Evolutionary conservation across 2,797 vertebrate species (phyloP), one percentile per base, ranked within the genome.

Genomic region (Sciaenops ocellatus): DNA sequence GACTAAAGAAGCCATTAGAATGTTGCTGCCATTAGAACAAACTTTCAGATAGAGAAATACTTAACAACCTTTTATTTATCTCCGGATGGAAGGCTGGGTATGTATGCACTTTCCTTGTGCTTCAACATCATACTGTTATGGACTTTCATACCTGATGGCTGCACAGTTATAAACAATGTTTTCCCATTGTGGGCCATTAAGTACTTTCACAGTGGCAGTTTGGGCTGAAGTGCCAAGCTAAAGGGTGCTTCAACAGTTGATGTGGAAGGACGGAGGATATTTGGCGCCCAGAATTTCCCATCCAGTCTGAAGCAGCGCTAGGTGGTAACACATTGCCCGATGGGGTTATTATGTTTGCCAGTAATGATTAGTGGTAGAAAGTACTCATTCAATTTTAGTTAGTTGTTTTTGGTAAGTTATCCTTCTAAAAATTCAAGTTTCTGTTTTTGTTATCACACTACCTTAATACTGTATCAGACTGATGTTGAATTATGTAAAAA

Each of bases 191-290:
- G 86, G 63, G 71, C 89, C 79, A 90, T 90, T 88, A 90, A 92
- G 85, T 75, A 78, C 87, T 89, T 85, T 82, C 65, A 71, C 85
- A 85, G 85, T 68, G 84, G 85, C 83, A 85, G 87, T 87, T 89
- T 83, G 84, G 84, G 70, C 87, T 90, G 80, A 82, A 91, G 90
- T 87, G 91, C 30, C 0, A 50, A 82, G 79, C 86, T 83, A 77
- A 88, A 91, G 87, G 86, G 88, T 86, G 85, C 91, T 91, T 92
- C 89, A 92, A 15, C 80, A 61, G 75, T 86, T 86, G 87, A 82
- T 91, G 61, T 87, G 75, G 84, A 85, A 64, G 81, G 84, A 85
- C 34, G 34, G 78, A 85, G 86, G 69, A 82, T 71, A 90, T 90
- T 89, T 85, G 78, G 56, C 22, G 57, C 71, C 75, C 72, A 76